Evolutionary conservation across 2,888 invertebrate species (phyloP), one percentile per base, ranked within the genome.

Genomic region (Lottia scabra): DNA sequence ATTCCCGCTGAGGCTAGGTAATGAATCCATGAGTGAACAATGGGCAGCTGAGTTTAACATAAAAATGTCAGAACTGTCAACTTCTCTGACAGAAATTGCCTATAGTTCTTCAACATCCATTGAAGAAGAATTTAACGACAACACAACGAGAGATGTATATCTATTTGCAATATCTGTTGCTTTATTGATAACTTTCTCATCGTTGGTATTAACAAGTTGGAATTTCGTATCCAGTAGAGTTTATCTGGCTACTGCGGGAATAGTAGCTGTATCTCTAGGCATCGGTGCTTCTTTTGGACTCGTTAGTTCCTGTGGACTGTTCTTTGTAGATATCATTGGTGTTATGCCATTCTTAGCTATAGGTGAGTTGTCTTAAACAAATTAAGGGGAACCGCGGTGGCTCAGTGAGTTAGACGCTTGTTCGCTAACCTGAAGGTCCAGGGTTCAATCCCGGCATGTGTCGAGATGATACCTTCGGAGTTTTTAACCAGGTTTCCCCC

Each of bases 281-380:
- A 83, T 84, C 62, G 56, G 81, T 65, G 81, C 79, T 10, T 72
- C 80, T 12, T 81, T 84, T 72, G 83, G 84, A 13, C 71, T 84
- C 19, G 69, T 80, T n/a, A 71, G 77, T 23, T 62, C 77, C n/a
- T 69, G 75, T 26, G 81, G 81, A 1, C 65, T 82, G 13, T 64
- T 75, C 23, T 81, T 80, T 65, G 83, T 83, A 63, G 80, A 82
- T 71, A 80, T 83, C 27, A 80, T 83, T 38, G 83, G 83, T 3
- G 77, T 83, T 44, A 82, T 83, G 78, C 84, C 84, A 2, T 83
- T 83, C 65, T 75, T 83, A n/a, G 73, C 81, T 27, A 23, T 84
- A 48, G 83, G 83, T 83, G 75, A 70, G 77, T 67, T n/a, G n/a
- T n/a, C n/a, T n/a, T n/a, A n/a, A n/a, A n/a, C n/a, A n/a, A n/a